Evolutionary conservation across 2,113 vertebrate genomes (phyloP).

Genomic region (Pipa parva): DNA sequence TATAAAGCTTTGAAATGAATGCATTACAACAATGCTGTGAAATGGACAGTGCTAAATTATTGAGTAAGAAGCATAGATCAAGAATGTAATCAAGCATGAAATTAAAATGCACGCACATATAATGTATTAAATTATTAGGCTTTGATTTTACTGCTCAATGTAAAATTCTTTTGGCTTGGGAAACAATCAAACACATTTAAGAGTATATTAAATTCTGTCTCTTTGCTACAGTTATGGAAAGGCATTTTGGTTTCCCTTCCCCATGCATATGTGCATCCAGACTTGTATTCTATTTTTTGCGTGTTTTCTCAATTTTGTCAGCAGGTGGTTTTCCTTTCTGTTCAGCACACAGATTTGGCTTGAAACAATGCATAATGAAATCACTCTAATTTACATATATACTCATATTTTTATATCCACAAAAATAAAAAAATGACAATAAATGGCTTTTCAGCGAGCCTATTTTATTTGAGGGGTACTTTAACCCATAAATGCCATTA

Average conservation of each 20-base stretch:
- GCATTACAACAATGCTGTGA: constrained; percentile 2
- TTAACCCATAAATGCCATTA: neutral
- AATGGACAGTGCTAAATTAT: constrained; percentile 13
- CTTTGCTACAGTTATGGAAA: constrained; percentile 8
- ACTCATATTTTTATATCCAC: constrained; percentile 1
- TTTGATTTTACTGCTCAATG: constrained; percentile 29
- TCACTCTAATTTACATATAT: constrained; percentile 31
- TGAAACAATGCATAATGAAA: constrained; percentile 36
- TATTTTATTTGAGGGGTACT: neutral
- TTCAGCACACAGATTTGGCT: constrained; percentile 32
- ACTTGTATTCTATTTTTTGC: constrained; percentile 9
- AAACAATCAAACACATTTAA: constrained; percentile 26
- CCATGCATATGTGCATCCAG: constrained; percentile 21
- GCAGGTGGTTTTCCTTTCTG: constrained; percentile 34
- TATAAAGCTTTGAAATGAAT: constrained; percentile 13
- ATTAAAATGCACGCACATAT: constrained; percentile 30
- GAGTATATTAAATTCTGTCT: constrained; percentile 29
- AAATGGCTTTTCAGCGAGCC: neutral
- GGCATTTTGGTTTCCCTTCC: constrained; percentile 24
- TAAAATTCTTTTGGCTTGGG: constrained; percentile 32
- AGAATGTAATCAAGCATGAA: constrained; percentile 37
- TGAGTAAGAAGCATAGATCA: constrained; percentile 30
- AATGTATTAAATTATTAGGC: constrained; percentile 37
- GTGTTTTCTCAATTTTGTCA: constrained; percentile 28
- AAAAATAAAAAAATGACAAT: neutral